phyloP scores from a whole-genome alignment of 2,888 invertebrate genomes.

The Acanthosepion pharaonis region DNA sequence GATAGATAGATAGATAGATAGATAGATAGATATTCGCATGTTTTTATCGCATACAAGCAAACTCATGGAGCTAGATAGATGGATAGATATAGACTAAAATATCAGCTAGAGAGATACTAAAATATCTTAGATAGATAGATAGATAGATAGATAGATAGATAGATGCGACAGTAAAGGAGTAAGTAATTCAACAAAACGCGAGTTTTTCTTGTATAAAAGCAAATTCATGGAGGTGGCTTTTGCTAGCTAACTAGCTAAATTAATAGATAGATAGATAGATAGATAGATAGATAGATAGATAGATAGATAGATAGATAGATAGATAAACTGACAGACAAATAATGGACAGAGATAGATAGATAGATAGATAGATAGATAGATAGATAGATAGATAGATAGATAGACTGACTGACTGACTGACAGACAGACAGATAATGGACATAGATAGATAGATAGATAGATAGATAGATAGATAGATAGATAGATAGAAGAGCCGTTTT shows the following conservation, averaged over 20 bases:
- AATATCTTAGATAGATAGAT: not conserved
- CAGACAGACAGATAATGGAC: not conserved
- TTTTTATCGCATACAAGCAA: too few relatives aligned
- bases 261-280: not conserved
- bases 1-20: not conserved
- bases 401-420: too few relatives aligned
- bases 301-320: not conserved
- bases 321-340: not conserved
- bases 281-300: not conserved
- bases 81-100: too few relatives aligned
- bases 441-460: not conserved
- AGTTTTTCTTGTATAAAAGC: too few relatives aligned
- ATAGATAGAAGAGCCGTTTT: not conserved
- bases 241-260: too few relatives aligned
- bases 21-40: not conserved
- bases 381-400: not conserved
- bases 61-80: too few relatives aligned
- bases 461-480: not conserved
- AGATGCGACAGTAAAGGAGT: not conserved
- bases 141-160: not conserved
- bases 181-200: too few relatives aligned
- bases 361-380: not conserved
- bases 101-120: too few relatives aligned
- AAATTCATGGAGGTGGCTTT: too few relatives aligned
- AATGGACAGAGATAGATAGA: not conserved